Base-by-base conservation (phyloP, 1,140 invertebrate genomes). In the Ephestia elutella region DNA sequence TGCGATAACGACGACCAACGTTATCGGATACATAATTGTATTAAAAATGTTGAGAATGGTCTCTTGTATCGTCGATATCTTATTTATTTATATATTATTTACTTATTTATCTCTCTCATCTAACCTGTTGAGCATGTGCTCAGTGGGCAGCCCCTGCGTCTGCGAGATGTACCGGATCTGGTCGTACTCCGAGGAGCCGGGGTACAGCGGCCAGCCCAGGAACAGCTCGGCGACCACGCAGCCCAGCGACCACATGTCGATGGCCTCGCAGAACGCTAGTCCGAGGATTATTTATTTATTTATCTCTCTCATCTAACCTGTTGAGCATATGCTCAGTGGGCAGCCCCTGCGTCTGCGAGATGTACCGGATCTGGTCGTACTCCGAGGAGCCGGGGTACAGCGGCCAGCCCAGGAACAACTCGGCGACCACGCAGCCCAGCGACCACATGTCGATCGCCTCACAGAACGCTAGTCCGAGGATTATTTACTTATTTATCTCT, bases 391-490 rank as follows among this genome's bases (percentile, higher is more conserved):
- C 99, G 0, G 99, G 99, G 90, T 99, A 99, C 2, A 99, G 91
- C 15, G 99, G 99, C 99, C 99, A 99, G 60, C 99, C 99, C 15
- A 99, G 92, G 90, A 99, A 99, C 54, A 99, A 91, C 87, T 99
- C 99, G 2, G 99, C 99, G 18, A 99, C 98, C 56, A 99, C 99
- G 90, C 99, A 99, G 19, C 99, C 99, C 57, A 99, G 90, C 0
- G 98, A 99, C 99, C 99, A 99, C 98, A 99, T 99, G 89, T 99
- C 99, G 71, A 99, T 99, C 4, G 98, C 97, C 90, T 99, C 99
- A 91, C 97, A 99, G 90, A 99, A 99, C 53, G 98, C 98, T 70
- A 99, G 90, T 64, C 95, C 98, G 51, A 99, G 90, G 80, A n/a
- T n/a, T n/a, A n/a, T n/a, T n/a, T n/a, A n/a, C n/a, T n/a, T n/a